Evolutionary conservation across 2,888 invertebrate species (phyloP).

Genomic region (Erebia ligea): DNA sequence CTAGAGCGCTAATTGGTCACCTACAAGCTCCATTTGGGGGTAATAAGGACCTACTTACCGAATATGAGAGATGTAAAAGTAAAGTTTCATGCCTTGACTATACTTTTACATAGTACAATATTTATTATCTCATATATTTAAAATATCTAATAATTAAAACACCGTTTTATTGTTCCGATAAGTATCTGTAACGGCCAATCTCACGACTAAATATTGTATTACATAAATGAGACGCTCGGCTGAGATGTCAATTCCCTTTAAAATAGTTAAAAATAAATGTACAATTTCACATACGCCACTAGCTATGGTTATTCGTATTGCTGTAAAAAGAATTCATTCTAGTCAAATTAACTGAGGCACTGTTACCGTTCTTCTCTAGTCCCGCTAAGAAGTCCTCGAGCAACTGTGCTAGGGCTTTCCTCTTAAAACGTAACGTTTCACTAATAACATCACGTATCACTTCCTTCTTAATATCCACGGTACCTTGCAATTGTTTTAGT

Average conservation of each 20-base stretch:
- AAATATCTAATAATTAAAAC: too few species aligned
- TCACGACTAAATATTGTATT: not conserved
- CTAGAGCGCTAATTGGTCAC: too few species aligned
- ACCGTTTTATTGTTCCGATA: too few species aligned
- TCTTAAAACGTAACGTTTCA: constrained; percentile 90
- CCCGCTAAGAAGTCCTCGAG: constrained; percentile 86
- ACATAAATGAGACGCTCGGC: not conserved
- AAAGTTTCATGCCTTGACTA: too few species aligned
- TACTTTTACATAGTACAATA: not conserved
- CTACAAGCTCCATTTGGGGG: too few species aligned
- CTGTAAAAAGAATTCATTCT: constrained; percentile 64
- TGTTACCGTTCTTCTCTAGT: constrained; percentile 78
- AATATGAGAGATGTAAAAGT: too few species aligned
- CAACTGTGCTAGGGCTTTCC: constrained; percentile 86
- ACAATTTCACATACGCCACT: constrained; percentile 52
- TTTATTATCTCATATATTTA: not conserved
- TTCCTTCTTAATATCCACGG: constrained; percentile 86
- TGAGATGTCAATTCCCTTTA: not conserved
- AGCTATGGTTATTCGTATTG: constrained; percentile 69
- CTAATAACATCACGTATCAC: constrained; percentile 88
- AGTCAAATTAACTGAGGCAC: constrained; percentile 69
- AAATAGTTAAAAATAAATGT: constrained; percentile 8
- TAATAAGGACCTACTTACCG: too few species aligned
- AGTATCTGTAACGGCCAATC: too few species aligned
- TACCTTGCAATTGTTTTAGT: constrained; percentile 88